These are phyloP conservation scores for Notarius lentiginosus DNA, from an alignment of 2,113 vertebrate species.

Conservation along the genomic window DNA sequence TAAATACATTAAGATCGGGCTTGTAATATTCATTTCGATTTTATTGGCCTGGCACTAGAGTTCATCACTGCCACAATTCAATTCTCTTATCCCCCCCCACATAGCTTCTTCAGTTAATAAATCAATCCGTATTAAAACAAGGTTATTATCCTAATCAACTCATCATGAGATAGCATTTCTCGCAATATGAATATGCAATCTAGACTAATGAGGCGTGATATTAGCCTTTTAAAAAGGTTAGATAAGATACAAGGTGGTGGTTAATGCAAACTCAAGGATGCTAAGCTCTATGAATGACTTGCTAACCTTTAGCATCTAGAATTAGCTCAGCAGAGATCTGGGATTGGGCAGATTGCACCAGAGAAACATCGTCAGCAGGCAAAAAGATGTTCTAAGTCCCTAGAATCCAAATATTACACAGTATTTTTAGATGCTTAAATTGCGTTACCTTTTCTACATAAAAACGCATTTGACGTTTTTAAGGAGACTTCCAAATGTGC, in stretches of 20 bases:
- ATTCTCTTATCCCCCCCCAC: background rate
- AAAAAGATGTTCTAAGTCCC: slow-evolving; percentile 30
- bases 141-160: background rate
- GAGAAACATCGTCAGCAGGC: slow-evolving; percentile 46
- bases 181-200: slow-evolving; percentile 28
- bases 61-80: slow-evolving; percentile 1
- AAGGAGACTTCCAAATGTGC: background rate
- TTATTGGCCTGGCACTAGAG: background rate
- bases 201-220: slow-evolving; percentile 31
- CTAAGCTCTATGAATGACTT: slow-evolving; percentile 15
- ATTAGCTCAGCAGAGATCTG: slow-evolving; percentile 31
- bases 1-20: background rate
- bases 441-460: background rate
- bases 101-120: slow-evolving; percentile 7
- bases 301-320: slow-evolving; percentile 45
- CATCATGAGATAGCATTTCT: slow-evolving; percentile 16
- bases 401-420: background rate
- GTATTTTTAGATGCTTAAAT: background rate
- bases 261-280: slow-evolving; percentile 47
- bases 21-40: background rate
- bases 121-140: slow-evolving; percentile 4
- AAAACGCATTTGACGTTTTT: background rate
- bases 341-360: slow-evolving; percentile 23
- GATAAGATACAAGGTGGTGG: slow-evolving; percentile 7
- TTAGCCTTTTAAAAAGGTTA: slow-evolving; percentile 47